Evolutionary conservation across 2,797 vertebrate genomes (phyloP).

Genomic region (Merluccius polli): DNA sequence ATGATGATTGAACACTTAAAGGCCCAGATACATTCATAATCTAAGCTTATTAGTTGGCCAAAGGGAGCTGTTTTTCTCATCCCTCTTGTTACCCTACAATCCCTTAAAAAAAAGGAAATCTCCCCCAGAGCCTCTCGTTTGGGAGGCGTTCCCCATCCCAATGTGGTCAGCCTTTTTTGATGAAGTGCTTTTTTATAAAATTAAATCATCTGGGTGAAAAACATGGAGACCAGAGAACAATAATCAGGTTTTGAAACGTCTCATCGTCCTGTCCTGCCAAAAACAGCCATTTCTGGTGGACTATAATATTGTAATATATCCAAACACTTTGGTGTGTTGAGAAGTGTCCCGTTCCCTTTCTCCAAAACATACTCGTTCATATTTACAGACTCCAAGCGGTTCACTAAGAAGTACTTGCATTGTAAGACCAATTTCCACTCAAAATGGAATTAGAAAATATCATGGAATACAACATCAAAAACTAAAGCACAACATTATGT

Average conservation of each 20-base stretch:
- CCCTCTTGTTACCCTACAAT: conserved; percentile 27
- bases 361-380: not conserved
- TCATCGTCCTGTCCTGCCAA: not conserved
- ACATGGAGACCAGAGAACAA: not conserved
- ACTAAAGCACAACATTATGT: not conserved
- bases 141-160: not conserved
- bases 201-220: not conserved
- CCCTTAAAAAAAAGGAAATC: not conserved
- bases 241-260: not conserved
- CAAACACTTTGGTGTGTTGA: not conserved
- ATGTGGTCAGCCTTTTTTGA: not conserved
- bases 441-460: not conserved
- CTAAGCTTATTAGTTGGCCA: conserved; percentile 20
- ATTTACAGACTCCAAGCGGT: not conserved
- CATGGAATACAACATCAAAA: not conserved
- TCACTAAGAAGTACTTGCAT: not conserved
- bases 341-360: not conserved
- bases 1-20: conserved; percentile 35
- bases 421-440: not conserved
- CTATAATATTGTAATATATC: not conserved
- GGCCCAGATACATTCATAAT: conserved; percentile 39
- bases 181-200: not conserved
- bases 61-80: conserved; percentile 15
- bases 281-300: not conserved
- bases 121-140: not conserved